These are phyloP conservation scores for Mycalesis mineus DNA, from an alignment of 2,888 invertebrate genomes.

Conservation along the genomic window DNA sequence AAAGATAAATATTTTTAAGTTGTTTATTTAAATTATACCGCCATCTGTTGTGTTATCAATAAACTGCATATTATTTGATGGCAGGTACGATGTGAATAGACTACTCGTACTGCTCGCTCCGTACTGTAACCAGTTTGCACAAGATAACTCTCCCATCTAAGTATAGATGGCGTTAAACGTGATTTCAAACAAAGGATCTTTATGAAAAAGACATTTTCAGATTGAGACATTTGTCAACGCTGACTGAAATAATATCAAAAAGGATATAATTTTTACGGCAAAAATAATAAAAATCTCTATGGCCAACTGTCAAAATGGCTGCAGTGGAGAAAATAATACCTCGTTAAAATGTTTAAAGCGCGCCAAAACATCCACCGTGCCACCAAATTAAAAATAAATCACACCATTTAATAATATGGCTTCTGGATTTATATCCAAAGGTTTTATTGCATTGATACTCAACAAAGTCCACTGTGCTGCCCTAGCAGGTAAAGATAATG, in stretches of 20 bases:
- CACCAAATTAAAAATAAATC: slow-evolving; percentile 6
- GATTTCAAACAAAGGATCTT: not conserved
- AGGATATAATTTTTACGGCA: too few species aligned
- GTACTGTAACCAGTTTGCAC: not conserved
- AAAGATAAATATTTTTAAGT: too few species aligned
- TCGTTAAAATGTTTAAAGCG: slow-evolving; percentile 46
- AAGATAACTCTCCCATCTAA: not conserved
- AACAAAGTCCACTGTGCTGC: slow-evolving; percentile 48
- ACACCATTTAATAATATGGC: slow-evolving; percentile 45
- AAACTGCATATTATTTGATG: not conserved
- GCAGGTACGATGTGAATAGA: not conserved
- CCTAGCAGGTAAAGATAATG: slow-evolving; percentile 53
- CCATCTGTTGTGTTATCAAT: slow-evolving; percentile 14
- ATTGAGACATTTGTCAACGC: not conserved
- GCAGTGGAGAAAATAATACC: slow-evolving; percentile 12
- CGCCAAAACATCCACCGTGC: slow-evolving; percentile 22
- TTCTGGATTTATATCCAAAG: slow-evolving; percentile 48
- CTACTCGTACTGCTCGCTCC: too few species aligned
- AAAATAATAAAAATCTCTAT: not conserved
- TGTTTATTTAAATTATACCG: slow-evolving; percentile 12
- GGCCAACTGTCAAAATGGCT: slow-evolving; percentile 16
- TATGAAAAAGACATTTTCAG: not conserved
- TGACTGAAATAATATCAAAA: not conserved
- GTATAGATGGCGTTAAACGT: slow-evolving; percentile 27
- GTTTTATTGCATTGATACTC: slow-evolving; percentile 48